A percentile compares a stretch with the other conserved stretches of the same genome.
Evolutionary conservation across 2,113 vertebrate genomes (phyloP).

Genomic region (Pheucticus melanocephalus): DNA sequence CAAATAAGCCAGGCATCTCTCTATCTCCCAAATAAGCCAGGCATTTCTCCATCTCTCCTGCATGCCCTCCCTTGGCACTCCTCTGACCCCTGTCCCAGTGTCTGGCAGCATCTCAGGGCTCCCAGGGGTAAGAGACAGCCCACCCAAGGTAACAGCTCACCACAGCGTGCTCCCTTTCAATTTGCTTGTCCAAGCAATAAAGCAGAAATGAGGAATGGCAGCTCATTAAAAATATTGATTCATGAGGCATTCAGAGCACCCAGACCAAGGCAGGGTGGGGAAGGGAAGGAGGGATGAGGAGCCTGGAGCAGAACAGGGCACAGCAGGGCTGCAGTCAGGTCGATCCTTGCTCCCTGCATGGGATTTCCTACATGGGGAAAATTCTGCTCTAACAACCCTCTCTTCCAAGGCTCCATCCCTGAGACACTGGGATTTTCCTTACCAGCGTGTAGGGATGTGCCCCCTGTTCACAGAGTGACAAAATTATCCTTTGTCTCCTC

Average conservation of each 20-base stretch:
- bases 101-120: not conserved
- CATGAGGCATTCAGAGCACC: constrained; percentile 14
- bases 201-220: constrained; percentile 54
- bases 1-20: too few relatives aligned
- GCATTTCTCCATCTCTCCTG: not conserved
- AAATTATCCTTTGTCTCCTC: too few relatives aligned
- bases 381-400: not conserved
- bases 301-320: not conserved
- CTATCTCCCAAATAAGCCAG: too few relatives aligned
- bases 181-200: constrained; percentile 64
- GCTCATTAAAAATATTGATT: constrained; percentile 73
- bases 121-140: not conserved
- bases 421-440: not conserved
- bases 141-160: not conserved
- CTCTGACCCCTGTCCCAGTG: not conserved
- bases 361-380: not conserved
- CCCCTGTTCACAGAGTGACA: too few relatives aligned
- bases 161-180: constrained; percentile 49
- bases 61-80: accelerated
- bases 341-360: not conserved
- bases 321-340: accelerated
- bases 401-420: not conserved
- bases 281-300: not conserved
- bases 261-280: not conserved
- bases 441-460: too few relatives aligned